phyloP scores from a whole-genome alignment of 2,113 vertebrate genomes.

The Gambusia holbrooki region DNA sequence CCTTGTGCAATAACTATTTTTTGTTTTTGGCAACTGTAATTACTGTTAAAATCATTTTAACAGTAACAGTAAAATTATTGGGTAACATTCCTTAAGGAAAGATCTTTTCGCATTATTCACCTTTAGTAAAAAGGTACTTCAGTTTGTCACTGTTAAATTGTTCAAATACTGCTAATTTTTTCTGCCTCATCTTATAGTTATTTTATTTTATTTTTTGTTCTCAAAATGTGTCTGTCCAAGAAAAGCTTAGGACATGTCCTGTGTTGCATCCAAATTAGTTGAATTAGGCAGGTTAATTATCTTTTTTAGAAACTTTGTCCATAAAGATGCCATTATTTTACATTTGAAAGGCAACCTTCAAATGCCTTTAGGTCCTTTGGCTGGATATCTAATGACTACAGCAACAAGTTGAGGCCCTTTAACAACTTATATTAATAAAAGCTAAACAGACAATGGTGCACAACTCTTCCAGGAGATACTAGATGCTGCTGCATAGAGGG shows the following conservation, averaged over 20 bases:
- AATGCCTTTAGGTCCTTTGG: slow-evolving; percentile 48
- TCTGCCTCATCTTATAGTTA: background rate
- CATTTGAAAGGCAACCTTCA: slow-evolving; percentile 39
- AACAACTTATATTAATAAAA: slow-evolving; percentile 29
- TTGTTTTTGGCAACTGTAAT: background rate
- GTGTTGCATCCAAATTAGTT: too few relatives aligned
- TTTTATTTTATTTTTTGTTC: too few relatives aligned
- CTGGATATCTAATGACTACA: slow-evolving; percentile 32
- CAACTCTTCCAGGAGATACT: too few relatives aligned
- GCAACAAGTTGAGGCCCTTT: slow-evolving; percentile 18
- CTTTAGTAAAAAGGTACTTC: background rate
- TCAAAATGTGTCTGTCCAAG: too few relatives aligned
- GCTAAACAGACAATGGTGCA: slow-evolving; percentile 28
- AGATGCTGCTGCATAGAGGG: too few relatives aligned
- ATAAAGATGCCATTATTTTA: too few relatives aligned
- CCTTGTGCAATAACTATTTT: background rate
- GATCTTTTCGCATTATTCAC: background rate
- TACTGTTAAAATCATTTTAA: too few relatives aligned
- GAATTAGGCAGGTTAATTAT: background rate
- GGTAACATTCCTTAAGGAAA: background rate
- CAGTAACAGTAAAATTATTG: too few relatives aligned
- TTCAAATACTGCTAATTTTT: background rate
- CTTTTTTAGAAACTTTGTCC: background rate
- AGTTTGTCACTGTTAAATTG: background rate
- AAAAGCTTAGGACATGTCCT: too few relatives aligned